These are phyloP conservation scores for Elymnias hypermnestra DNA, from an alignment of 1,140 invertebrate genomes.

Conservation along the genomic window DNA sequence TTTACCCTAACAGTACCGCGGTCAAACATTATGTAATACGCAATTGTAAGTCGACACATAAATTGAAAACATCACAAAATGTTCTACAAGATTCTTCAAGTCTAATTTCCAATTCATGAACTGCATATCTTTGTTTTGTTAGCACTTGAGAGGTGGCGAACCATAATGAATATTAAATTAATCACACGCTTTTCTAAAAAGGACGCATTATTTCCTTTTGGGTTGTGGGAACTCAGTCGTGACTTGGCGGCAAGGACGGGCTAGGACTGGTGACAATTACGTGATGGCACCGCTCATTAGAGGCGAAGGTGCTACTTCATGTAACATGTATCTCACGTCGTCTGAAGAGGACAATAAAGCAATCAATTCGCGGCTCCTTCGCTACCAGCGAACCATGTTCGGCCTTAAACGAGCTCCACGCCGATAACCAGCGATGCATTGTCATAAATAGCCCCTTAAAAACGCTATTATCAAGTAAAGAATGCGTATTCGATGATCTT, in stretches of 20 bases:
- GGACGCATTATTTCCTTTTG: not conserved
- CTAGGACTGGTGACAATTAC: constrained; percentile 49
- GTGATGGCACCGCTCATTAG: constrained; percentile 46
- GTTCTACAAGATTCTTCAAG: not conserved
- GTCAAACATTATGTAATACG: too few relatives aligned
- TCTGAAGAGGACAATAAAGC: constrained; percentile 56
- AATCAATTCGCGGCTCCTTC: constrained; percentile 42
- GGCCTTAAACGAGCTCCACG: constrained; percentile 36
- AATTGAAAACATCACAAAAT: too few relatives aligned
- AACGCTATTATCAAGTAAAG: constrained; percentile 1
- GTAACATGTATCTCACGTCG: constrained; percentile 64
- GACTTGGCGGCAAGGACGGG: constrained; percentile 11
- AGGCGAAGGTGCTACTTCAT: constrained; percentile 37
- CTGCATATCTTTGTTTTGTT: not conserved
- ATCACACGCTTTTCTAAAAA: not conserved
- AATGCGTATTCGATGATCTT: constrained; percentile 1
- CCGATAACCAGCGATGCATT: constrained; percentile 1
- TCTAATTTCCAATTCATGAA: not conserved
- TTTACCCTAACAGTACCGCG: too few relatives aligned
- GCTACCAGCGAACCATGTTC: constrained; percentile 16
- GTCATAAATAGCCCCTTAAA: constrained; percentile 1
- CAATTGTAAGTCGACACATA: too few relatives aligned
- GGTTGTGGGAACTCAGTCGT: constrained; percentile 1
- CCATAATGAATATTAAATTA: constrained; percentile 1
- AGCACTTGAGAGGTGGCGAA: not conserved